A percentile compares a stretch with the other conserved stretches of the same genome.
Evolutionary conservation across 2,797 vertebrate genomes (phyloP).

Genomic region (Bradypodion pumilum): DNA sequence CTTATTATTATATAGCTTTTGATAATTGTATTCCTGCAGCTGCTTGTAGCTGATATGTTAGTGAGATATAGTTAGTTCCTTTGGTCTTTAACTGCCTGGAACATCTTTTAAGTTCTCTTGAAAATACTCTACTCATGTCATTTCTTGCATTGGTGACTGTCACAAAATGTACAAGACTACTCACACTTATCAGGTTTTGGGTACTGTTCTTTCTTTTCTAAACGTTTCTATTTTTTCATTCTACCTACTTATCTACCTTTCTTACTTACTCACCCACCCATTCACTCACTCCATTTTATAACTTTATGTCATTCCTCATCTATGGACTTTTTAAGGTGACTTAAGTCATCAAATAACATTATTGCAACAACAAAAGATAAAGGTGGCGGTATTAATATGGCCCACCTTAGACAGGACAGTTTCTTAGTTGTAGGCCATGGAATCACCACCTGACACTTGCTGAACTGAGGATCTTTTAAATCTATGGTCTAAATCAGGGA

Average conservation of each 20-base stretch:
- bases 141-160: neutral
- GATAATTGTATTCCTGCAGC: neutral
- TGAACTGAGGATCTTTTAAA: neutral
- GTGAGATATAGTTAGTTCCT: neutral
- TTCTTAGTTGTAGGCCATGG: neutral
- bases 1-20: no score
- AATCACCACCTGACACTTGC: neutral
- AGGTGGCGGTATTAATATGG: neutral
- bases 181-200: neutral
- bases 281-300: neutral
- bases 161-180: neutral
- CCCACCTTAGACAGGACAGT: neutral
- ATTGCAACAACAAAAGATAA: neutral
- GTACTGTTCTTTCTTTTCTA: no score
- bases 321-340: neutral
- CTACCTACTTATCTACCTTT: neutral
- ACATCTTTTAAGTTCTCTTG: neutral
- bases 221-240: neutral
- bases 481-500: neutral
- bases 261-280: neutral
- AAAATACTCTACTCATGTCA: neutral
- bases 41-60: neutral
- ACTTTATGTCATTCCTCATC: neutral
- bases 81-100: neutral
- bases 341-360: neutral